Base-by-base conservation (phyloP, 1,140 invertebrate species). In the Penaeus indicus region DNA sequence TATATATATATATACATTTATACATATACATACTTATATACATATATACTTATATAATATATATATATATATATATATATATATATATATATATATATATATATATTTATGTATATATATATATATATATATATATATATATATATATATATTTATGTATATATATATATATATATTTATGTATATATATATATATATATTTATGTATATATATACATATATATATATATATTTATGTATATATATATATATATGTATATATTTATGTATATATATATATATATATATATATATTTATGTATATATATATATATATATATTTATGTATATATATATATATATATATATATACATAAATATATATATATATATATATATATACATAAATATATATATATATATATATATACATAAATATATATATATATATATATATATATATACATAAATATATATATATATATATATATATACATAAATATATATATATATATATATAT, bases 191-290 rank as follows among this genome's bases (percentile, higher is more conserved):
- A 81, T 81, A 81, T 81, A 81, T 81, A 81, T 81, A 81, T 60
- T 61, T 81, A 81, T 81, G 54, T 81, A 81, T 60, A 81, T 60
- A 81, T 60, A 54, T 60, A 81, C 16, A 42, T 81, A 81, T 81
- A 81, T 81, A 81, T 81, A 54, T 47, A 81, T 81, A 81, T 81
- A 81, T 81, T 61, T 81, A 81, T 81, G 54, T 81, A 81, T 81
- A 81, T 81, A 81, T 81, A 81, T 81, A 81, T 81, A 81, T 81
- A 81, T 81, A 61, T 81, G 54, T 47, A 81, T 81, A 81, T 81
- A 81, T 81, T 61, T 81, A 81, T 81, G 54, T 81, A 81, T 81
- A 81, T 81, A 81, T 81, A 81, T 81, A 81, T 81, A 81, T 81
- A 81, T 81, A 81, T 81, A 81, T 81, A 81, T 47, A 81, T 22